Conservation (phyloP, 2,113 vertebrate genomes). For the Perccottus glenii region DNA sequence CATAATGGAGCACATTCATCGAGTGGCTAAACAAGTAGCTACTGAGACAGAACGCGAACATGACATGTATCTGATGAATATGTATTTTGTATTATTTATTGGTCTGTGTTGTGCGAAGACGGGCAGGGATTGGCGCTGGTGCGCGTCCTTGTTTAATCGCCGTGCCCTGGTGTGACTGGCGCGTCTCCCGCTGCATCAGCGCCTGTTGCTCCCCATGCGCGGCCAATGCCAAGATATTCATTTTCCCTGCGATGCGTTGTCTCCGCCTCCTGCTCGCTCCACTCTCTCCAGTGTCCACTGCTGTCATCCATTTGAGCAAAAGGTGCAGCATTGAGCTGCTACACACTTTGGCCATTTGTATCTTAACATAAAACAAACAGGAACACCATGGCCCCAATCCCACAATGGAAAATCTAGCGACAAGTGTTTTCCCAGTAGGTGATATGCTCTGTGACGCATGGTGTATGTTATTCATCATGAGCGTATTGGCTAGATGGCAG, state of each 20-base stretch:
- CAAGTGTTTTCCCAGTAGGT: background rate
- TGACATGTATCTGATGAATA: constrained; percentile 23
- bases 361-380: background rate
- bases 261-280: constrained; percentile 39
- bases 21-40: constrained; percentile 43
- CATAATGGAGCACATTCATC: constrained; percentile 23
- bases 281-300: constrained; percentile 52
- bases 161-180: constrained; percentile 62
- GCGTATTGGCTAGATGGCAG: background rate
- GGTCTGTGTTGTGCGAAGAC: constrained; percentile 17
- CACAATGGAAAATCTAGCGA: background rate
- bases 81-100: constrained; percentile 14
- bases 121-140: constrained; percentile 19
- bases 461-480: no score
- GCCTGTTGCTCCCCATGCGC: constrained; percentile 70
- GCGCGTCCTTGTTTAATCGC: constrained; percentile 37
- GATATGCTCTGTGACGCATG: background rate
- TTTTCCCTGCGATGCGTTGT: constrained; percentile 48
- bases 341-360: background rate
- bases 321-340: constrained; percentile 40
- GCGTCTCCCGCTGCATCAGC: constrained; percentile 59
- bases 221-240: constrained; percentile 57
- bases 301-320: constrained; percentile 61
- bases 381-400: constrained; percentile 7
- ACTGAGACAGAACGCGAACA: constrained; percentile 3